Base-by-base conservation (phyloP, 2,888 invertebrate genomes). In the Caenorhabditis imperialis region DNA sequence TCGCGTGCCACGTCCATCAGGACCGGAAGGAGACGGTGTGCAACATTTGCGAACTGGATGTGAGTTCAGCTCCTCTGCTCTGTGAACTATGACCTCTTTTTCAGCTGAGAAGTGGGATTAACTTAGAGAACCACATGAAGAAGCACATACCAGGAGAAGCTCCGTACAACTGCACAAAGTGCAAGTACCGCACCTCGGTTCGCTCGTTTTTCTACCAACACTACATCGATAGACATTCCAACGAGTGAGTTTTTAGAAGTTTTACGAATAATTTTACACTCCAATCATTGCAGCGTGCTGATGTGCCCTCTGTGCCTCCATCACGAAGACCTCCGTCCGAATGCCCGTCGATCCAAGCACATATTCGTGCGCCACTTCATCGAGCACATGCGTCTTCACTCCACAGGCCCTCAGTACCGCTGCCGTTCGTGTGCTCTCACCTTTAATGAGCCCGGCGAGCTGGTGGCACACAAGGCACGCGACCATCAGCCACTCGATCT, bases 81-180 rank as follows among this genome's bases (percentile, higher is more conserved):
- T n/a, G n/a, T n/a, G n/a, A n/a, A n/a, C n/a, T n/a, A n/a, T n/a
- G n/a, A n/a, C n/a, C n/a, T n/a, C n/a, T n/a, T 54, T 27, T 38
- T 7, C 16, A 16, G 27, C 5, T 55, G 22, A 6, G 5, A 14
- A 40, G 30, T 44, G 20, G 14, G 27, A n/a, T 8, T 7, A 22
- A 33, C 4, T 3, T 35, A 35, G 38, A 54, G 14, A 4, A 51
- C 1, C 77, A 77, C 30, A 53, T 60, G 30, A 18, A n/a, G 23
- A 30, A 27, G 22, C 79, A 79, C 40, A 38, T n/a, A 3, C 18
- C 54, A n/a, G 63, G 58, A 14, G 77, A 79, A 12, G 72, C 77
- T 8, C 79, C 79, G 18, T 79, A 79, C 20, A 12, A 53, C n/a
- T 79, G 79, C 35, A 23, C 35, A 14, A 48, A 71, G n/a, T 79